Percentiles rank a stretch among this genome's conserved stretches.
phyloP scores from a whole-genome alignment of 1,140 invertebrate genomes.

The Cryptotermes secundus region DNA sequence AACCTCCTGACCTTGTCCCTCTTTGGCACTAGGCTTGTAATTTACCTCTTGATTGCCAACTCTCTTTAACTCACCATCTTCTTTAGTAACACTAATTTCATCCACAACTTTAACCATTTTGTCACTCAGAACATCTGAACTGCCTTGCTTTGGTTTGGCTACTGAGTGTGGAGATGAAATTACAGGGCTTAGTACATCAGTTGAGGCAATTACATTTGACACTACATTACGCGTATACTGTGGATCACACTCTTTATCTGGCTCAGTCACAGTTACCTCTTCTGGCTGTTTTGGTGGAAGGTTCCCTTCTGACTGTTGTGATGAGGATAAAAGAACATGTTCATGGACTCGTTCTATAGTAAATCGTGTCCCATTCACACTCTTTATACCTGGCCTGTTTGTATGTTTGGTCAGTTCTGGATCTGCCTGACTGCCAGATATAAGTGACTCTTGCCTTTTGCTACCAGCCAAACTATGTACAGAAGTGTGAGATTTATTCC shows the following conservation, averaged over 20 bases:
- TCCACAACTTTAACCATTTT: neutral
- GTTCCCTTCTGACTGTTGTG: neutral
- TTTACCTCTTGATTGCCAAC: slow-evolving; percentile 1
- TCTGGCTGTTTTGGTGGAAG: neutral
- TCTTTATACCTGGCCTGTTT: neutral
- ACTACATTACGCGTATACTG: neutral
- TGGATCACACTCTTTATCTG: neutral
- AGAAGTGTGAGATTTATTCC: neutral
- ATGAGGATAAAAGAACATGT: neutral
- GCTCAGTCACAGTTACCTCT: neutral
- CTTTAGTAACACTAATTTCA: neutral
- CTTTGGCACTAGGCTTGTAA: neutral
- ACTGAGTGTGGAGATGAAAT: neutral
- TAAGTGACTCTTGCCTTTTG: neutral
- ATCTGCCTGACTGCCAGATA: neutral
- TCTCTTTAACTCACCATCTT: neutral
- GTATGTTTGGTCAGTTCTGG: neutral
- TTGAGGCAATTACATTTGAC: too few species aligned
- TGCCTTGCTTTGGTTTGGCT: neutral
- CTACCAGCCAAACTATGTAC: neutral
- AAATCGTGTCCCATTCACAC: neutral
- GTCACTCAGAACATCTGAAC: neutral
- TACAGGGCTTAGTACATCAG: neutral
- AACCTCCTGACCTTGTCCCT: slow-evolving; percentile 19
- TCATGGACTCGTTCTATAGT: slow-evolving; percentile 17